These are phyloP conservation scores for Glossophaga mutica DNA, from an alignment of 2,797 vertebrate species.

Conservation along the genomic window DNA sequence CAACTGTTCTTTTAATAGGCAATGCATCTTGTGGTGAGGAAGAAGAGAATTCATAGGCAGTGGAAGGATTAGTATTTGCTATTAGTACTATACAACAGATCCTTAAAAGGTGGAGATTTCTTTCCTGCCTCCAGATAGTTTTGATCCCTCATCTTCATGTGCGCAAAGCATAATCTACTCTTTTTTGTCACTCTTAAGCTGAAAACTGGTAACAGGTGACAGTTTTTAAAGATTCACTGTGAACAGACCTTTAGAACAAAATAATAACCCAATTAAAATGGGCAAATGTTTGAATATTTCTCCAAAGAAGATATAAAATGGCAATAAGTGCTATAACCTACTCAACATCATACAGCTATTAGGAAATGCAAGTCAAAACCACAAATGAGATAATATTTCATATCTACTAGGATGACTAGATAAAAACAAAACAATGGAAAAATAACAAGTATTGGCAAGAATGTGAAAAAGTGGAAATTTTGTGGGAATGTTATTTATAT, in stretches of 20 bases:
- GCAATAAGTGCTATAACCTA: background rate
- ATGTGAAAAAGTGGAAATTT: background rate
- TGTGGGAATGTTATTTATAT: background rate
- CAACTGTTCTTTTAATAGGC: background rate
- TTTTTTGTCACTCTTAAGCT: background rate
- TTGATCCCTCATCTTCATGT: background rate
- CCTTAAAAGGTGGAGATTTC: background rate
- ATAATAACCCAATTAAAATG: background rate
- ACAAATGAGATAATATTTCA: background rate
- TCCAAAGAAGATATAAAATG: background rate
- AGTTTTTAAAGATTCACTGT: background rate
- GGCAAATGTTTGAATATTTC: background rate
- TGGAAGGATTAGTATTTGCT: background rate
- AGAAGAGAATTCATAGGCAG: background rate
- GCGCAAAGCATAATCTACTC: background rate
- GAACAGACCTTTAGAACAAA: background rate
- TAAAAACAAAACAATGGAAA: background rate
- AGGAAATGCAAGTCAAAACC: background rate
- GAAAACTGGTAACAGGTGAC: background rate
- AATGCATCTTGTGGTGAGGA: background rate
- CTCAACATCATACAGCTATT: background rate
- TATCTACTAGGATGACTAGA: background rate
- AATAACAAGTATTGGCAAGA: background rate
- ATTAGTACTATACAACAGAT: background rate
- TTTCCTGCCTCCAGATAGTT: background rate